phyloP scores from a whole-genome alignment of 2,797 vertebrate genomes.

The Knipowitschia caucasica region DNA sequence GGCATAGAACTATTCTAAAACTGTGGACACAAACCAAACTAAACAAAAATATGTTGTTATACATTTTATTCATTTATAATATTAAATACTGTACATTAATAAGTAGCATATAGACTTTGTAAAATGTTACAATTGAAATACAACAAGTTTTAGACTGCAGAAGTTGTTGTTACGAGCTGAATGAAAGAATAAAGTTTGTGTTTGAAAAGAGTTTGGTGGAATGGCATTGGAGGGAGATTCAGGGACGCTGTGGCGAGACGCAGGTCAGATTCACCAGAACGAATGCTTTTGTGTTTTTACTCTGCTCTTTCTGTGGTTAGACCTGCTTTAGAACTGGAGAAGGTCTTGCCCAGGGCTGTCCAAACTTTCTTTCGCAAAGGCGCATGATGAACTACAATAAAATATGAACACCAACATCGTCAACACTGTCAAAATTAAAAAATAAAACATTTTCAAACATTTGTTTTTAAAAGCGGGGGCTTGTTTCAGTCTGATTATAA shows the following conservation, averaged over 20 bases:
- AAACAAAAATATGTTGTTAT: constrained; percentile 24
- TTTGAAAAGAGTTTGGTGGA: neutral
- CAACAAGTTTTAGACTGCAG: neutral
- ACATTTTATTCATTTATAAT: neutral
- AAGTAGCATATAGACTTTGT: neutral
- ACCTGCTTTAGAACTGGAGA: neutral
- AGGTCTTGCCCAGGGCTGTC: neutral
- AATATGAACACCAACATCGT: too few species aligned
- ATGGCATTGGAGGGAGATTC: neutral
- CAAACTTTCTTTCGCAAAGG: too few species aligned
- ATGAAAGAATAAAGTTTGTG: neutral
- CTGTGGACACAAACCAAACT: too few species aligned
- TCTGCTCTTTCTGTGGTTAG: neutral
- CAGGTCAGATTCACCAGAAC: neutral
- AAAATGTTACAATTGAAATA: neutral
- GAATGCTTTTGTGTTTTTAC: neutral
- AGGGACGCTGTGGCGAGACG: neutral
- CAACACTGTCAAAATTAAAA: too few species aligned
- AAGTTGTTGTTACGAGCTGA: neutral
- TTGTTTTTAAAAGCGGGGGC: too few species aligned
- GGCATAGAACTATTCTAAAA: too few species aligned
- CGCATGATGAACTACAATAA: too few species aligned
- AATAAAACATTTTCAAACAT: too few species aligned
- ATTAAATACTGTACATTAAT: constrained; percentile 20
- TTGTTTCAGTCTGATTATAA: too few species aligned